Base-by-base conservation (phyloP, 2,113 vertebrate species). In the Microcebus jonahi region DNA sequence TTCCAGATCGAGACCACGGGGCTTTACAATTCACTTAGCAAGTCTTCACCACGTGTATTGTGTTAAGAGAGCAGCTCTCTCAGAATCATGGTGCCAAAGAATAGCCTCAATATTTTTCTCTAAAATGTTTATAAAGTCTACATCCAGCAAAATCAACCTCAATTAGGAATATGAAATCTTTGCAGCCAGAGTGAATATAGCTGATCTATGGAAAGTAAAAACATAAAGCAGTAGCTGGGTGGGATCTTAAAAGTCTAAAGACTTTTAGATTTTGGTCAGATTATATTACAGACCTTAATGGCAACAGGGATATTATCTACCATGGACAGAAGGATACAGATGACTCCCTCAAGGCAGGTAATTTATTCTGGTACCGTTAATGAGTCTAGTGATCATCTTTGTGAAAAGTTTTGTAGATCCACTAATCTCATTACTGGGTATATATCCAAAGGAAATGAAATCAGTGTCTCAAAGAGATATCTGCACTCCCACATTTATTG, bases 31-130 rank as follows among this genome's bases (percentile, higher is more conserved):
- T 34, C 53, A 67, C 39, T 48, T 34, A 61, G 61, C 70, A 91
- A 36, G 1, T 23, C 11, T 17, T 55, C 20, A 23, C 8, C 8
- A 6, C 0, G 0, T 14, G 17, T 4, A 1, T 18, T 11, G 14
- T 7, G 55, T 25, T 27, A 34, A 17, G 42, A 27, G 0, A 17
- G 27, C 29, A 25, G 71, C 48, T 91, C 8, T 42, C 65, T 34
- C 25, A 5, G 67, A 55, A 65, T 27, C 18, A 20, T 0, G 2
- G 50, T 61, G 65, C 25, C 65, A 10, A 65, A 71, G 27, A 31
- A 67, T 0, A 36, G 67, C 20, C 39, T 53, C 55, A 21, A 2
- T 25, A 2, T 25, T 79, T 68, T 53, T 45, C 63, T 87, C 80
- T 87, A 48, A 93, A 75, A n/a, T 18, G 53, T 61, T 93, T 36